Percentiles rank a stretch among this genome's conserved stretches.
These are phyloP conservation scores for Pelecanoides urinatrix DNA, from an alignment of 2,113 vertebrate genomes.

Conservation along the genomic window DNA sequence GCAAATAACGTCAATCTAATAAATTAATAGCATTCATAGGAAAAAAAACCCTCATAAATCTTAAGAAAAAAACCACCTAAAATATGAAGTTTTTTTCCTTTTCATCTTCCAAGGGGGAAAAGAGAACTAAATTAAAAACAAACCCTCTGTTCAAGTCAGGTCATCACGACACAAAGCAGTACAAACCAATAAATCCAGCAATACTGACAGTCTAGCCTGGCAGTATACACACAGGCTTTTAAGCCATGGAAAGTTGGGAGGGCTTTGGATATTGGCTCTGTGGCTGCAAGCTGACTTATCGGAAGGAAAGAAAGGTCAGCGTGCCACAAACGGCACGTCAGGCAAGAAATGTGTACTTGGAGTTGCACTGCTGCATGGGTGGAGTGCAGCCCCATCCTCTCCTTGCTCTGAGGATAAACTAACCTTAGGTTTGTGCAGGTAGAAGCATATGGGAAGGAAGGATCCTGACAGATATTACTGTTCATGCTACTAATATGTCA, in stretches of 20 bases:
- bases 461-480: neutral
- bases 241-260: slow-evolving; percentile 43
- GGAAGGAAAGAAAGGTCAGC: slow-evolving; percentile 6
- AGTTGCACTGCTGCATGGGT: neutral
- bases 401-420: neutral
- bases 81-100: neutral
- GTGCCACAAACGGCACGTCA: neutral
- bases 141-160: slow-evolving; percentile 64
- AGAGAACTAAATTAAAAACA: slow-evolving; percentile 63
- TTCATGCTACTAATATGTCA: neutral
- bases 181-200: slow-evolving; percentile 66
- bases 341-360: neutral
- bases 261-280: neutral
- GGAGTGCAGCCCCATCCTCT: neutral
- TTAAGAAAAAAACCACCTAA: neutral
- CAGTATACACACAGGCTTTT: neutral
- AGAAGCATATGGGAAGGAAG: fast-evolving
- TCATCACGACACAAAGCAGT: slow-evolving; percentile 75
- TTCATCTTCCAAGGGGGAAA: slow-evolving; percentile 37
- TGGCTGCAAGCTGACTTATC: neutral
- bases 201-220: slow-evolving; percentile 63
- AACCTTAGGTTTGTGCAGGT: neutral
- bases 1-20: neutral
- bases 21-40: neutral
- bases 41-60: slow-evolving; percentile 2